Evolutionary conservation across 2,888 invertebrate genomes (phyloP), one percentile per base, ranked within the genome.

Genomic region (Lepas anatifera): DNA sequence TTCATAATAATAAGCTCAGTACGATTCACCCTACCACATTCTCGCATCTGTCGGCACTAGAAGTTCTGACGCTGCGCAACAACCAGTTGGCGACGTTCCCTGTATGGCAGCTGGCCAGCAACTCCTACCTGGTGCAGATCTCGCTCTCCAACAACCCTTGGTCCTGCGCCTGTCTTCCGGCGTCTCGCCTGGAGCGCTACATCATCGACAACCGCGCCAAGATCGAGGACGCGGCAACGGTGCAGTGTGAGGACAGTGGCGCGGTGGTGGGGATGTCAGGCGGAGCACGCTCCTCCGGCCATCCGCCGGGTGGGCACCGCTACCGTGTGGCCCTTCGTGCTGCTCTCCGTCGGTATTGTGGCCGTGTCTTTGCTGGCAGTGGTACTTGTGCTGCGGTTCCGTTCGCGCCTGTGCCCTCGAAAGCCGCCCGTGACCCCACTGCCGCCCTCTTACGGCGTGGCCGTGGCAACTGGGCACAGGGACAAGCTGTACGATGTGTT

Each of bases 401-500:
- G 92, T 11, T 74, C 74, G 16, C 70, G 73, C 25, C 70, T 72
- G 6, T 70, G 74, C 37, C 71, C 71, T n/a, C 69, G 7, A 1
- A 58, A 32, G 58, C 7, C 18, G 35, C 32, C 58, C 3, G 18
- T 22, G 18, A 8, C 58, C 32, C 32, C 58, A 22, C 32, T 6
- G 22, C 35, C 58, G 58, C 22, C 35, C 7, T 3, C 58, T 22
- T 32, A 35, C 58, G 35, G 58, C 58, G 58, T 58, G 22, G 32
- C 58, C 6, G 58, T 58, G 58, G 58, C 35, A 22, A 35, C 58
- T 32, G 25, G 32, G 13, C 16, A 18, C 32, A 35, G 22, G 8
- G 35, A 35, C 7, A 87, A 92, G 75, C 85, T 93, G 68, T 96
- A 92, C 80, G 97, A 98, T 81, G 95, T 94, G 70, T 97, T 96